Evolutionary conservation across 2,888 invertebrate species (phyloP).

Genomic region (Teleiodes luculella): DNA sequence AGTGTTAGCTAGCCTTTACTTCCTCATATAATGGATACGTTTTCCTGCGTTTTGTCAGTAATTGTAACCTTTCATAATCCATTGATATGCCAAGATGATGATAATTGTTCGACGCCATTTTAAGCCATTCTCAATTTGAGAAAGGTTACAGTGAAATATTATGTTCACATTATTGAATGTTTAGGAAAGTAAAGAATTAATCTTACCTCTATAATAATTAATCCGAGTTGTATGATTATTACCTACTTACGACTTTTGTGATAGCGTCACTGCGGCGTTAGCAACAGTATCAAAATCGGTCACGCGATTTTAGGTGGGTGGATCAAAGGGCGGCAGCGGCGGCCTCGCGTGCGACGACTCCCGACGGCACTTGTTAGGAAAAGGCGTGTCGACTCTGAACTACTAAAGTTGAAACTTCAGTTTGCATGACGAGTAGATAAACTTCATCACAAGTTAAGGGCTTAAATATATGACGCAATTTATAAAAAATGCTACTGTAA

Average conservation of each 20-base stretch:
- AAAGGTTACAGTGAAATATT: neutral
- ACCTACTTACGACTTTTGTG: constrained; percentile 33
- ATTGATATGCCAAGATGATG: neutral
- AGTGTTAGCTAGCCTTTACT: constrained; percentile 27
- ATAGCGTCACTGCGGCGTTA: constrained; percentile 33
- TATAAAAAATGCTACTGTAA: no score
- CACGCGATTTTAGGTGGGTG: constrained; percentile 77
- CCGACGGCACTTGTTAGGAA: constrained; percentile 77
- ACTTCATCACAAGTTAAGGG: no score
- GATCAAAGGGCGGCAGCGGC: constrained; percentile 78
- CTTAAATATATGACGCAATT: no score
- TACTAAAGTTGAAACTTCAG: constrained; percentile 41
- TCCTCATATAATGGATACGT: constrained; percentile 22
- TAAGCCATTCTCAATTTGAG: neutral
- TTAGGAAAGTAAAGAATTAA: no score
- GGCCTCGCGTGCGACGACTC: constrained; percentile 75
- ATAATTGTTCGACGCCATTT: constrained; percentile 9
- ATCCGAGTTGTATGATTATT: constrained; percentile 23
- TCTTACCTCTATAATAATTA: neutral
- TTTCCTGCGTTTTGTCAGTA: neutral
- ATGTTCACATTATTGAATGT: no score
- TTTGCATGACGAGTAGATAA: no score
- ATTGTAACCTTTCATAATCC: neutral
- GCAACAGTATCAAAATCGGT: constrained; percentile 63
- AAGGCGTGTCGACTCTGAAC: constrained; percentile 75